Evolutionary conservation across 2,113 vertebrate species (phyloP).

Genomic region (Python bivittatus): DNA sequence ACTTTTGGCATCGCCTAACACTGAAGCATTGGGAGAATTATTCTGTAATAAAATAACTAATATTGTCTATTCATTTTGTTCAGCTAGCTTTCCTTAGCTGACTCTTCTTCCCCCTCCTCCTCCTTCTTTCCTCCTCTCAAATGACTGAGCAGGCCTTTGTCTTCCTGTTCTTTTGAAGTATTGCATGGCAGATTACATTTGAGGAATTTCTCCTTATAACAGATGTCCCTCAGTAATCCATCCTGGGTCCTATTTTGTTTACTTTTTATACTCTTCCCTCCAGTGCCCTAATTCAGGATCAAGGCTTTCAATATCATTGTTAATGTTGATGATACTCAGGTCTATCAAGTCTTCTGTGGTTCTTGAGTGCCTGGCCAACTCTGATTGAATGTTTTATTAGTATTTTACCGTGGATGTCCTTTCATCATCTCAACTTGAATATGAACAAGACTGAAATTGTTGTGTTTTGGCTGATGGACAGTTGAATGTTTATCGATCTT

Average conservation of each 20-base stretch:
- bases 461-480: background rate
- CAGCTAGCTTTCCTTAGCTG: background rate
- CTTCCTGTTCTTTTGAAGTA: background rate
- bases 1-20: background rate
- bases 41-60: background rate
- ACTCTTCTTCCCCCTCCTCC: background rate
- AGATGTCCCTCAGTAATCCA: background rate
- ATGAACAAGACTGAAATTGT: background rate
- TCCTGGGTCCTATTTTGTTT: background rate
- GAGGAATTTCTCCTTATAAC: background rate
- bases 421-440: background rate
- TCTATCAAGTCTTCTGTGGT: background rate
- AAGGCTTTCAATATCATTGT: background rate
- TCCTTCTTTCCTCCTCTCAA: background rate
- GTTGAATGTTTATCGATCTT: background rate
- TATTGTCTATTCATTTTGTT: background rate
- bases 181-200: background rate
- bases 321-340: background rate
- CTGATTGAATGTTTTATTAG: background rate
- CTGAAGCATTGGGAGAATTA: background rate
- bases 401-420: background rate
- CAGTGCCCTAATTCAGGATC: background rate
- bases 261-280: background rate
- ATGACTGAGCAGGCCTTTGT: background rate
- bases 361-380: background rate